Evolutionary conservation across 2,113 vertebrate genomes (phyloP).

Genomic region (Psilopsiagon aymara): DNA sequence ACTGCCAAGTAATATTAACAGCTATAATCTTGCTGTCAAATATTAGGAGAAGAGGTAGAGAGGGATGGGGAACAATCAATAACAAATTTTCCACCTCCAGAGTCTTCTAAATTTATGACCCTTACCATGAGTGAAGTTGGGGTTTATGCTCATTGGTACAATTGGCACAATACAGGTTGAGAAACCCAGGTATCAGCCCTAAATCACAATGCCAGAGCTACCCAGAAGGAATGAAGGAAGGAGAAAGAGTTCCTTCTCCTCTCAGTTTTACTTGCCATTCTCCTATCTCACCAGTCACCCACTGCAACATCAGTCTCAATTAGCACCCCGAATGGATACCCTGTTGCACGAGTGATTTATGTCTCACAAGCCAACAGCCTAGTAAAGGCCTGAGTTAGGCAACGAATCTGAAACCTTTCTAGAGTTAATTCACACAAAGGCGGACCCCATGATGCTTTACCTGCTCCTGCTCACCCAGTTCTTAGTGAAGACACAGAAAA

Average conservation of each 20-base stretch:
- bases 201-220: not conserved
- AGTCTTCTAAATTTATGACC: not conserved
- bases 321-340: not conserved
- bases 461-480: not conserved
- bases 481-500: not conserved
- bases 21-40: not conserved
- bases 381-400: not conserved
- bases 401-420: not conserved
- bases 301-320: not conserved
- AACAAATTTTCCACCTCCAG: not conserved
- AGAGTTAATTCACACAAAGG: not conserved
- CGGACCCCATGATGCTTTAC: not conserved
- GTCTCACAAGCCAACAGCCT: not conserved
- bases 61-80: not conserved
- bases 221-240: not conserved
- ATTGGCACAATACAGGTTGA: not conserved
- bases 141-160: not conserved
- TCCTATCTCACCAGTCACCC: not conserved
- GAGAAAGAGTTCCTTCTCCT: not conserved
- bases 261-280: not conserved
- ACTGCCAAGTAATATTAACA: not conserved
- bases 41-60: not conserved
- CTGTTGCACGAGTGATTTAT: not conserved
- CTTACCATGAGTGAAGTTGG: not conserved
- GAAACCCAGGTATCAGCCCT: not conserved